Base-by-base conservation (phyloP, 1,140 invertebrate species). In the Epicauta chinensis region DNA sequence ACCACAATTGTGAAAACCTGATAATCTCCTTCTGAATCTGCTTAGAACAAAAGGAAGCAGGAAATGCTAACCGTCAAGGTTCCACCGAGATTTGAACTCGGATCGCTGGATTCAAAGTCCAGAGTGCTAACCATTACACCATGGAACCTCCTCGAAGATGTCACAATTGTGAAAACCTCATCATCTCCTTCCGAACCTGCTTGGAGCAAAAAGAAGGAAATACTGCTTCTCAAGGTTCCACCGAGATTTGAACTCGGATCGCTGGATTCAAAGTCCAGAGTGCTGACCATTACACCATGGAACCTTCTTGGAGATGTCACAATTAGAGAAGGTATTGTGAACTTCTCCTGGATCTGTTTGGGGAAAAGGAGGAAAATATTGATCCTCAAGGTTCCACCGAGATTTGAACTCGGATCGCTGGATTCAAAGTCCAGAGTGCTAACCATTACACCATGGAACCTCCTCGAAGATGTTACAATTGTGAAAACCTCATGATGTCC, bases 391-490 rank as follows among this genome's bases (percentile, higher is more conserved):
- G 65, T 67, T 61, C 62, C 63, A 65, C 65, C 65, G 65, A 67
- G 65, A 65, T 64, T 67, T 67, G 63, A 67, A 67, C 63, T 67
- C 63, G 65, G 65, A 67, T 67, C 65, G 63, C 65, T 67, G 63
- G 65, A 67, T 67, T 67, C 63, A 67, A 63, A 67, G 65, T 67
- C 65, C 65, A 67, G 65, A 67, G 65, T 65, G 65, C 65, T 67
- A 65, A 67, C 65, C 65, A 67, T 67, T 67, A 67, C 63, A 65
- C 65, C 65, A 65, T 65, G 65, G 65, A 64, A 66, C 62, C 62
- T 55, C 48, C 13, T 10, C 16, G 14, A 23, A 23, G 17, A 23
- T 23, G 0, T 7, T 4, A 7, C n/a, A 2, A 14, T 31, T 7
- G 15, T 1, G 2, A 43, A 23, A 42, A 42, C 7, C 1, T 43